phyloP scores from a whole-genome alignment of 2,888 invertebrate genomes.

The Phaonia tiefii region DNA sequence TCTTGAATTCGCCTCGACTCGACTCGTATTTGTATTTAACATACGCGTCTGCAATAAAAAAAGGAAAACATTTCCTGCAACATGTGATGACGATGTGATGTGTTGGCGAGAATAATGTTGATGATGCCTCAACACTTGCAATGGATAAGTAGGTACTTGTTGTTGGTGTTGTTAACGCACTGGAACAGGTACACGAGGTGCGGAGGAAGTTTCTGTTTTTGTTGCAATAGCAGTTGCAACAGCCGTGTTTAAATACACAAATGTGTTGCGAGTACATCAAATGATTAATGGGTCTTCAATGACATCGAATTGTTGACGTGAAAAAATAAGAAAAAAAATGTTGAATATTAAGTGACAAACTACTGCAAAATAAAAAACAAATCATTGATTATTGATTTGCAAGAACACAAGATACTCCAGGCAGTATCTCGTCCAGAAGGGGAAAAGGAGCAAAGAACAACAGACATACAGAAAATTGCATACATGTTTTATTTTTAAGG shows the following conservation, averaged over 20 bases:
- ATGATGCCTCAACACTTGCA: slow-evolving; percentile 44
- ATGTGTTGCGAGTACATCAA: slow-evolving; percentile 49
- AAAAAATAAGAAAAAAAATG: slow-evolving; percentile 45
- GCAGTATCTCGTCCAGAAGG: background rate
- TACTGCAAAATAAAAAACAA: slow-evolving; percentile 67
- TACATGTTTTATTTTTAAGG: slow-evolving; percentile 35
- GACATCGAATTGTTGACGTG: slow-evolving; percentile 54
- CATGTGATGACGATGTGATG: slow-evolving; percentile 25
- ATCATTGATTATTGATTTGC: slow-evolving; percentile 61
- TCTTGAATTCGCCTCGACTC: background rate
- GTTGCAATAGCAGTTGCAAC: background rate
- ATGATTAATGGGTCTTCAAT: slow-evolving; percentile 65
- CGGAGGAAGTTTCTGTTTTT: background rate
- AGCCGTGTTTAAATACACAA: slow-evolving; percentile 47
- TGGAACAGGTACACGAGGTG: slow-evolving; percentile 47
- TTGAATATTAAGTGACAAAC: slow-evolving; percentile 68
- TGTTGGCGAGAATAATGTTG: slow-evolving; percentile 9
- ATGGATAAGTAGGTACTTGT: background rate
- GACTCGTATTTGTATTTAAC: slow-evolving; percentile 42
- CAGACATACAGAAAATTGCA: slow-evolving; percentile 65
- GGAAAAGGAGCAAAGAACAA: background rate
- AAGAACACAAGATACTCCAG: background rate
- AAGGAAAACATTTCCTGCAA: slow-evolving; percentile 63
- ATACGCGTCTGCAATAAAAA: slow-evolving; percentile 55
- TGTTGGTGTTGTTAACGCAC: slow-evolving; percentile 40